phyloP scores from a whole-genome alignment of 2,113 vertebrate genomes.

The Nasalis larvatus region DNA sequence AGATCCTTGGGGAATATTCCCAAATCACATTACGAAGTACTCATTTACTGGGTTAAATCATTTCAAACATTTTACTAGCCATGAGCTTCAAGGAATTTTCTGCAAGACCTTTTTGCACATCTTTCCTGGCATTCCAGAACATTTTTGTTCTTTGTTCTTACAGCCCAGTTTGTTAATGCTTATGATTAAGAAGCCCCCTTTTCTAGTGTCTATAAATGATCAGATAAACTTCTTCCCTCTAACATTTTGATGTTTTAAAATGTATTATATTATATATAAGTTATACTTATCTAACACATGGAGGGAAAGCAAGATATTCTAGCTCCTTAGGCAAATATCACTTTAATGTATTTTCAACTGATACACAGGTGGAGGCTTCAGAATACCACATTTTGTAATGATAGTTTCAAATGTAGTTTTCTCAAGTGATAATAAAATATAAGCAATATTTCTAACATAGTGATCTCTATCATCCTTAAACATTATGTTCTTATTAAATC shows the following conservation, averaged over 20 bases:
- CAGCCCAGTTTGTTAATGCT: not conserved
- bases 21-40: not conserved
- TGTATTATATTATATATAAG: not conserved
- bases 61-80: not conserved
- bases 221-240: not conserved
- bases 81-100: not conserved
- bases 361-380: not conserved
- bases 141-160: not conserved
- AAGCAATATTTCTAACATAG: conserved; percentile 9
- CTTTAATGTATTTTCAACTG: conserved; percentile 9
- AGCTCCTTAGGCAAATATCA: not conserved
- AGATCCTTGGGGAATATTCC: not conserved
- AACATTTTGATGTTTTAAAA: not conserved
- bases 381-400: not conserved
- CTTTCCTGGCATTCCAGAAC: not conserved
- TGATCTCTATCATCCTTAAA: not conserved
- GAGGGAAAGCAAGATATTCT: not conserved
- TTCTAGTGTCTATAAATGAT: not conserved
- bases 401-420: not conserved
- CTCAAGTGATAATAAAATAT: conserved; percentile 28
- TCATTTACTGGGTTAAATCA: not conserved
- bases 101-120: not conserved
- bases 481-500: not conserved
- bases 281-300: not conserved
- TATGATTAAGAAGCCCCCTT: not conserved